These are phyloP conservation scores for Cheirogaleus major DNA, from an alignment of 2,797 vertebrate genomes.

Conservation along the genomic window DNA sequence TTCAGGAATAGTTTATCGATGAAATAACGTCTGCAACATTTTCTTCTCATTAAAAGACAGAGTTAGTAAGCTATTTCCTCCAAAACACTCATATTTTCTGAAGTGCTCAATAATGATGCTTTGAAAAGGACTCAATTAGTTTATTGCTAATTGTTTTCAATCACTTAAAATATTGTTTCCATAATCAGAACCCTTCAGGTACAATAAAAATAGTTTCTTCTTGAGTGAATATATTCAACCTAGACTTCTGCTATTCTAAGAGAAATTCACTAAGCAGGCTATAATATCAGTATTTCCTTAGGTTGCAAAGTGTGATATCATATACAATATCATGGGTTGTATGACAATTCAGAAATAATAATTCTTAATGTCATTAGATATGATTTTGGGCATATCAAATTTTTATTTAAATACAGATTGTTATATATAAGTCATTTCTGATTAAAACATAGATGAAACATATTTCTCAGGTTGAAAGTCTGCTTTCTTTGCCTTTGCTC, in stretches of 20 bases:
- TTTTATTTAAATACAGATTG: constrained; percentile 7
- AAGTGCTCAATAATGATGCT: constrained; percentile 31
- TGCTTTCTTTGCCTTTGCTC: constrained; percentile 13
- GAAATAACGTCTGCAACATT: not conserved
- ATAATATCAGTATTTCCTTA: not conserved
- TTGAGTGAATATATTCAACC: not conserved
- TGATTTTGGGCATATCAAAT: not conserved
- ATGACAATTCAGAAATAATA: constrained; percentile 31
- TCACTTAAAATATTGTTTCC: constrained; percentile 54
- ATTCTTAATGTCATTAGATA: not conserved
- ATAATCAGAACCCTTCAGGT: constrained; percentile 8
- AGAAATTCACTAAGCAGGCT: not conserved
- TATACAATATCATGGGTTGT: not conserved
- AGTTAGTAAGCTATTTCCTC: constrained; percentile 31
- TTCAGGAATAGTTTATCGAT: not conserved
- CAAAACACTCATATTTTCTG: constrained; percentile 42
- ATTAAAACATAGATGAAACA: constrained; percentile 57
- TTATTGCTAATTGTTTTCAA: constrained; percentile 58
- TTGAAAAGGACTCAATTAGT: constrained; percentile 50
- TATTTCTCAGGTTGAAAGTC: constrained; percentile 10
- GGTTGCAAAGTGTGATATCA: not conserved
- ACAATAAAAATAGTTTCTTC: constrained; percentile 34
- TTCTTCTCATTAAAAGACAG: constrained; percentile 9
- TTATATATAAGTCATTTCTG: constrained; percentile 36
- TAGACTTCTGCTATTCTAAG: not conserved